These are phyloP conservation scores for Lepus townsendii DNA, from an alignment of 2,797 vertebrate species.

Conservation along the genomic window DNA sequence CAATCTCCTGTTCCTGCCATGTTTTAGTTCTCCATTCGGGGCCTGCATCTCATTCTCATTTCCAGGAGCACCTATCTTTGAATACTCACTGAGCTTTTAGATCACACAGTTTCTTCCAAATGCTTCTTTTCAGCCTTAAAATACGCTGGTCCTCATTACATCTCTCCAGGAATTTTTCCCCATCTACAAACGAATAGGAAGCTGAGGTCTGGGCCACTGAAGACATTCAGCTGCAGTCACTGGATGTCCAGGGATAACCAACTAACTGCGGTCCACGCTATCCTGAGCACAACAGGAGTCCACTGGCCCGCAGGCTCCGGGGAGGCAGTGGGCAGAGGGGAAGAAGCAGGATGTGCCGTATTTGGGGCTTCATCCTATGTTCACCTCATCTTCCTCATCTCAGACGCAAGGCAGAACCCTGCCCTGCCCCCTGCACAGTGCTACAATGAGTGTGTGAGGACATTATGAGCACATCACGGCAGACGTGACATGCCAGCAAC, in stretches of 20 bases:
- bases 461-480: neutral
- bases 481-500: neutral
- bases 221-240: neutral
- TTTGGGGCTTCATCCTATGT: neutral
- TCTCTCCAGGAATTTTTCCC: neutral
- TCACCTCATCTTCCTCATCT: neutral
- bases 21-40: neutral
- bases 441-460: neutral
- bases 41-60: neutral
- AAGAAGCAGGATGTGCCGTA: neutral
- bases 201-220: neutral
- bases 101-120: neutral
- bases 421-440: neutral
- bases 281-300: fast-evolving
- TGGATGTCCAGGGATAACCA: neutral
- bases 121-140: neutral
- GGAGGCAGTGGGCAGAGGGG: neutral
- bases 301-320: neutral
- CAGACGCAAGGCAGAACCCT: neutral
- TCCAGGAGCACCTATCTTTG: neutral
- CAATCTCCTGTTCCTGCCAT: neutral
- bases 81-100: neutral
- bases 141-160: neutral
- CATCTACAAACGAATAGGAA: neutral
- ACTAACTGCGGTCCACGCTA: fast-evolving